Conservation (phyloP, 2,888 invertebrate genomes). For the Caenorhabditis sinica region DNA sequence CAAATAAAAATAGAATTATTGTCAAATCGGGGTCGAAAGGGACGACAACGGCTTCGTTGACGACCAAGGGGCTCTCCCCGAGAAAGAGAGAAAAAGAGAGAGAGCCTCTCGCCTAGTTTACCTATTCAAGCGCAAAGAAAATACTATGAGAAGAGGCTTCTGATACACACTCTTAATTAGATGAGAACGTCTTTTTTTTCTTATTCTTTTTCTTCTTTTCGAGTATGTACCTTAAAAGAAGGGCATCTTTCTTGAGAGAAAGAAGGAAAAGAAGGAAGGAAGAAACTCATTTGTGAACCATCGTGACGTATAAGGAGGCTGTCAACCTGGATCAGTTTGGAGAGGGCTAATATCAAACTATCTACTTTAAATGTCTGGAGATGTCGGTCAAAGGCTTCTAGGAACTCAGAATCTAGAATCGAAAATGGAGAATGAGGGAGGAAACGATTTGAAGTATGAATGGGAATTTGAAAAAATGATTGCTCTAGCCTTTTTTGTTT, state of each 20-base stretch:
- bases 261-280: constrained; percentile 1
- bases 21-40: constrained; percentile 44
- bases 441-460: background rate
- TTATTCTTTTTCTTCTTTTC: too few species aligned
- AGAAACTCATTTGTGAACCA: constrained; percentile 37
- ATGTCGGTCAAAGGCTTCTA: background rate
- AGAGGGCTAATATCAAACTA: constrained; percentile 41
- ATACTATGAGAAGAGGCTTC: constrained; percentile 2
- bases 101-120: constrained; percentile 39
- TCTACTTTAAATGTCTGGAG: background rate
- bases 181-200: constrained; percentile 4
- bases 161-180: constrained; percentile 31
- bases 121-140: constrained; percentile 59
- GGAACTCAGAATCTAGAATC: too few species aligned
- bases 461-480: constrained; percentile 19
- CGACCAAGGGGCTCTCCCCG: constrained; percentile 3
- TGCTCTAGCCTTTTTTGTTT: constrained; percentile 36
- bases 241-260: background rate
- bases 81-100: constrained; percentile 4
- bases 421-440: too few species aligned
- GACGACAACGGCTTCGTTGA: background rate
- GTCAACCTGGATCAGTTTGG: constrained; percentile 44
- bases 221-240: background rate
- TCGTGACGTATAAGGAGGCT: constrained; percentile 46
- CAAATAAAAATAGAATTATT: constrained; percentile 66